Base-by-base conservation (phyloP, 1,140 invertebrate genomes). In the Pogonomyrmex barbatus region DNA sequence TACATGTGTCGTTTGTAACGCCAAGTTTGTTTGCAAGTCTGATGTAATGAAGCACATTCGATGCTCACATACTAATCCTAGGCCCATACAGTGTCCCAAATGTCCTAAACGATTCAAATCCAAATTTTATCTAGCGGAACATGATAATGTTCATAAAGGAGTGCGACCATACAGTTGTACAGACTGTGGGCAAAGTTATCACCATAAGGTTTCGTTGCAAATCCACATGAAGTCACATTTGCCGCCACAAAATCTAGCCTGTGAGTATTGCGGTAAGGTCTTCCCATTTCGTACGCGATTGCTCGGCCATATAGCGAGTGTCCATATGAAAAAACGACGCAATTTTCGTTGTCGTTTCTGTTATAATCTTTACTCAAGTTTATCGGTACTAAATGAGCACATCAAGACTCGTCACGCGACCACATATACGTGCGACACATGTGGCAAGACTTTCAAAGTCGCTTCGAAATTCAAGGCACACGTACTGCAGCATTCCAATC, bases 1-100 rank as follows among this genome's bases (percentile, higher is more conserved):
- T 89, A 94, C 96, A 0, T 97, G 97, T 90, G 96, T 96, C 65
- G 93, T 97, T 5, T 97, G 97, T 83, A 93, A 93, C 12, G 94
- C 94, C 1, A 95, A 94, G 82, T 95, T 95, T 62, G 95, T 95
- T 12, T 95, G 95, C 63, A 95, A 95, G 62, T 95, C 94, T 1
- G 95, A 95, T 62, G 95, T 95, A 2, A 95, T 95, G 94, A 95
- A 95, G 54, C 95, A 95, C 47, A 95, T 95, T 5, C 89, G 95
- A 62, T 95, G 94, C 45, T 95, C 95, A 3, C 95, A 95, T 54
- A 95, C 94, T 5, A 95, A 95, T 91, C 95, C 95, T 2, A 88
- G 94, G 56, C 94, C 95, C 0, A 94, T 95, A 70, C 93, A 93
- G 3, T 95, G 95, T 84, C 93, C 94, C 0, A 95, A 95, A 75